Conservation (phyloP, 2,113 vertebrate species). For the Aptenodytes patagonicus region DNA sequence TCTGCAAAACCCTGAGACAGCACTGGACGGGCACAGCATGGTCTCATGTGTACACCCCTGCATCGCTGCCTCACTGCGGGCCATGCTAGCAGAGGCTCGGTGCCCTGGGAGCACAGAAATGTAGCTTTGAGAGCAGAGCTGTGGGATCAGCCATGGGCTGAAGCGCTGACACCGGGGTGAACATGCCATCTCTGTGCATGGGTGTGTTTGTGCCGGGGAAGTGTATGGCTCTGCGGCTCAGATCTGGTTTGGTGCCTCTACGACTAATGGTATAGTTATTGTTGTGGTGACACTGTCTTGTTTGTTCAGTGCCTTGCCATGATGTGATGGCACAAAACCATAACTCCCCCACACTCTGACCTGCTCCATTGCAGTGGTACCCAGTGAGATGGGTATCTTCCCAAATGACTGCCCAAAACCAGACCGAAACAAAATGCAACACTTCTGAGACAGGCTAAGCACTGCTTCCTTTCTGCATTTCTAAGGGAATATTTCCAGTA, state of each 20-base stretch:
- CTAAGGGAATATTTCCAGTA: background rate
- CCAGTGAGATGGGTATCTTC: background rate
- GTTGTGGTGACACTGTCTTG: background rate
- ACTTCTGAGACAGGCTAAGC: background rate
- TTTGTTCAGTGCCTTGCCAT: background rate
- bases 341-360: background rate
- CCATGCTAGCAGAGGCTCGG: background rate
- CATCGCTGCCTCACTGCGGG: background rate
- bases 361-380: background rate
- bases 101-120: background rate
- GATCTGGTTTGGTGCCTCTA: background rate
- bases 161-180: background rate
- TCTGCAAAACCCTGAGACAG: background rate
- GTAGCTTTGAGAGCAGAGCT: background rate
- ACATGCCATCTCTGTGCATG: accelerated
- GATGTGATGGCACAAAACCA: background rate
- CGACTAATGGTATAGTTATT: background rate
- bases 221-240: background rate
- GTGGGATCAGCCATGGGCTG: background rate
- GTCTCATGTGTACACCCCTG: accelerated
- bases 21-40: background rate
- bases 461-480: background rate
- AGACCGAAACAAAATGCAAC: background rate
- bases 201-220: background rate
- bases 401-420: background rate